Conservation (phyloP, 2,113 vertebrate species). For the Crotophaga sulcirostris region DNA sequence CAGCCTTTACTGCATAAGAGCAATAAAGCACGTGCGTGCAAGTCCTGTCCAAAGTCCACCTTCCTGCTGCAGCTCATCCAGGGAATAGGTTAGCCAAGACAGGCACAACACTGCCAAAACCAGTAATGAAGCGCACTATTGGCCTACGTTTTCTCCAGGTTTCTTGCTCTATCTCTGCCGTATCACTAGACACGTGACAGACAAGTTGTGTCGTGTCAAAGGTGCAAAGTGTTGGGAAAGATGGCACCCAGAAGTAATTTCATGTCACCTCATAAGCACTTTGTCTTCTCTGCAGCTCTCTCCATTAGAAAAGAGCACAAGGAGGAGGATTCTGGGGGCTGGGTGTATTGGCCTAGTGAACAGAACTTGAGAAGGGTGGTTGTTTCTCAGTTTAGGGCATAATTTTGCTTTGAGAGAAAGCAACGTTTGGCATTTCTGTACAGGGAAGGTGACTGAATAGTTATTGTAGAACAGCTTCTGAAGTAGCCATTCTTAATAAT, state of each 20-base stretch:
- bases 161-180: background rate
- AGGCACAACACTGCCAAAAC: background rate
- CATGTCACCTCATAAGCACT: background rate
- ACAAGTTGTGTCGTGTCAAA: background rate
- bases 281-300: background rate
- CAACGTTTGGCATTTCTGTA: background rate
- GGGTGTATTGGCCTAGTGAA: background rate
- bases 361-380: background rate
- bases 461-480: constrained; percentile 28
- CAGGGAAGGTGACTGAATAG: constrained; percentile 48
- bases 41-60: background rate
- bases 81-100: background rate
- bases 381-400: constrained; percentile 22
- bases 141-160: background rate
- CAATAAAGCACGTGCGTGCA: background rate
- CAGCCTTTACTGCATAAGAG: background rate
- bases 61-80: background rate
- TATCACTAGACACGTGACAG: background rate
- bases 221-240: background rate
- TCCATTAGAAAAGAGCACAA: background rate
- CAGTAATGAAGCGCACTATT: background rate
- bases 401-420: background rate
- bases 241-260: background rate
- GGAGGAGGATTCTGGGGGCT: background rate
- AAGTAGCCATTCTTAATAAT: constrained; percentile 29